These are phyloP conservation scores for Spicauda simplicius DNA, from an alignment of 2,888 invertebrate species.

Conservation along the genomic window DNA sequence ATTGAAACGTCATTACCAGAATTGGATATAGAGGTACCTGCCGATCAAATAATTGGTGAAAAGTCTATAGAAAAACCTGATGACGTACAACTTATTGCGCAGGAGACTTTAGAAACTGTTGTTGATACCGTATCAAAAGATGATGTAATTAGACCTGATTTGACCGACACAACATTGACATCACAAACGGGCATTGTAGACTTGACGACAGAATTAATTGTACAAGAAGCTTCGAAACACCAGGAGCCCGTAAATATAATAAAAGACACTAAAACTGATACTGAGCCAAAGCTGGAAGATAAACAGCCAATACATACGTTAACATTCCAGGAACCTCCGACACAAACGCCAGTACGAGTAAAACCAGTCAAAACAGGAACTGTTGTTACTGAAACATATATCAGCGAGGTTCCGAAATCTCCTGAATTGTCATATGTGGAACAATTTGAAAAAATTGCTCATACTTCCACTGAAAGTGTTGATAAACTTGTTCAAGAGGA, in stretches of 20 bases:
- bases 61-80: not conserved
- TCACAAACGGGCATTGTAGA: not conserved
- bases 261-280: not conserved
- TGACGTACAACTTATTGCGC: not conserved
- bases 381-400: slow-evolving; percentile 55
- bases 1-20: not conserved
- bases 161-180: not conserved
- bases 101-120: not conserved
- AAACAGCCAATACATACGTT: slow-evolving; percentile 42
- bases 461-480: slow-evolving; percentile 57
- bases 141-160: not conserved
- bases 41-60: not conserved
- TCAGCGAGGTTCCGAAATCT: slow-evolving; percentile 47
- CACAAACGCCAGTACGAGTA: slow-evolving; percentile 54
- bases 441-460: slow-evolving; percentile 56
- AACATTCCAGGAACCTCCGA: slow-evolving; percentile 49
- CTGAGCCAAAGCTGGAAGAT: not conserved
- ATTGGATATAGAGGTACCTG: not conserved
- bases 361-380: slow-evolving; percentile 56
- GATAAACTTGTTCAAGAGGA: slow-evolving; percentile 51
- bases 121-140: not conserved
- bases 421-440: slow-evolving; percentile 60
- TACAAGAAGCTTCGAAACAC: not conserved
- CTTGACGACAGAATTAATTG: not conserved
- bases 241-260: not conserved